Conservation (phyloP, 35 echinoderm and acorn worm genomes). For the Diadema setosum region DNA sequence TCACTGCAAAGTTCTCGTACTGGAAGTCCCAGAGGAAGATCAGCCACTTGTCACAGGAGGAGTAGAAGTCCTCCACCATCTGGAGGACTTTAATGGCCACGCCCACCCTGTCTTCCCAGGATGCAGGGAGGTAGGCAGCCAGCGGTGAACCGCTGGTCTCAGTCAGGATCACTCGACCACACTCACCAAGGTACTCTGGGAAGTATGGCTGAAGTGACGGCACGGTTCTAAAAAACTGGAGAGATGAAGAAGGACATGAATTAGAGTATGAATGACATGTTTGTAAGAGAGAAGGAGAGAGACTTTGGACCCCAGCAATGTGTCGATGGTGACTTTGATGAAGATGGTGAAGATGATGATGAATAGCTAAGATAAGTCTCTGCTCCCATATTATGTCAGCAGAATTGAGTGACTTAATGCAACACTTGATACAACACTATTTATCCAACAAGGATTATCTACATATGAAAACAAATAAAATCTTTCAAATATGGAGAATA, state of each 20-base stretch:
- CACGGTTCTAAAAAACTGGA: constrained; percentile 46
- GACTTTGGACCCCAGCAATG: no score
- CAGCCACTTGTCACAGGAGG: constrained; percentile 52
- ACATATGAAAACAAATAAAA: no score
- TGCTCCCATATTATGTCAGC: no score
- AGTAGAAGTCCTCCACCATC: constrained; percentile 58
- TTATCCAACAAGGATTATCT: no score
- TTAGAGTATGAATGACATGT: neutral
- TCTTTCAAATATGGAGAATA: no score
- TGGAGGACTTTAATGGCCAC: constrained; percentile 43
- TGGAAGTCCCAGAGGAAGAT: constrained; percentile 31
- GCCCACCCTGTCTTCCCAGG: constrained; percentile 42
- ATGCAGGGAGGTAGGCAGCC: constrained; percentile 6
- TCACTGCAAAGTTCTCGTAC: constrained; percentile 55
- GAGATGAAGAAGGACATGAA: neutral
- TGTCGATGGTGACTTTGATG: neutral
- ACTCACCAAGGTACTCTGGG: constrained; percentile 48
- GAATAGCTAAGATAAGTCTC: neutral
- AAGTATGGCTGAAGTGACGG: constrained; percentile 39
- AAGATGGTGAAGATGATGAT: neutral
- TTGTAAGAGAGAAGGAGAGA: neutral
- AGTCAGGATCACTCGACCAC: constrained; percentile 41
- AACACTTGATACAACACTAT: no score
- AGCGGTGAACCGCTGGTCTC: constrained; percentile 28
- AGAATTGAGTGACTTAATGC: no score